Base-by-base conservation (phyloP, 2,888 invertebrate genomes). In the Agriopis marginaria region DNA sequence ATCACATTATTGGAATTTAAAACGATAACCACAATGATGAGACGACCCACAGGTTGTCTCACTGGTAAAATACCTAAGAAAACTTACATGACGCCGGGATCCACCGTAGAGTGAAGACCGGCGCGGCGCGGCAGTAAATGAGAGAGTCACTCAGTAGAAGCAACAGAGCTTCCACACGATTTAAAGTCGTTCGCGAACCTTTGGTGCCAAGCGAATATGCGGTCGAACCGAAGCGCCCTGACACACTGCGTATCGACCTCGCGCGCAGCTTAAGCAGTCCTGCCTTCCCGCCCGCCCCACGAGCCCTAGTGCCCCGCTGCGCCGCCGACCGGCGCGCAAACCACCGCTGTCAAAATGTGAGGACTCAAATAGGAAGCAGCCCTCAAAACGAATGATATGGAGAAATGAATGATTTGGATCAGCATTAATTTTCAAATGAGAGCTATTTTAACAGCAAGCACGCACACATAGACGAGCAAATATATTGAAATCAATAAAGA, bases 201-300 rank as follows among this genome's bases (percentile, higher is more conserved):
- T 71, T 70, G 70, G 68, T 69, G 67, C 72, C 74, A 72, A 76
- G 73, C 78, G 80, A 75, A 81, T 88, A 86, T 83, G 86, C 80
- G 80, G 66, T 77, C 82, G 74, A 84, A 73, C 71, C 78, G 79
- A 84, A 74, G 79, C 78, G 79, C 79, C 81, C 79, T 76, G 80
- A 79, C 83, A 86, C 88, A 91, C 92, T 89, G 89, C 87, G 86
- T 92, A 92, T 92, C 92, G 92, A 91, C 92, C 91, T 86, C 90
- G 82, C 86, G 83, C 82, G 84, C 82, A 32, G 84, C 82, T 32
- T 32, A 32, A 32, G 80, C 78, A 79, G 78, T 73, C 75, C 73
- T 68, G 77, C 76, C 86, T 68, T 77, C 76, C 86, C 78, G 76
- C 77, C 84, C 82, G 78, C 83, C 86, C 85, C 79, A 81, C 82